Evolutionary conservation across 2,113 vertebrate genomes (phyloP), one percentile per base, ranked within the genome.

Genomic region (Gadus macrocephalus): DNA sequence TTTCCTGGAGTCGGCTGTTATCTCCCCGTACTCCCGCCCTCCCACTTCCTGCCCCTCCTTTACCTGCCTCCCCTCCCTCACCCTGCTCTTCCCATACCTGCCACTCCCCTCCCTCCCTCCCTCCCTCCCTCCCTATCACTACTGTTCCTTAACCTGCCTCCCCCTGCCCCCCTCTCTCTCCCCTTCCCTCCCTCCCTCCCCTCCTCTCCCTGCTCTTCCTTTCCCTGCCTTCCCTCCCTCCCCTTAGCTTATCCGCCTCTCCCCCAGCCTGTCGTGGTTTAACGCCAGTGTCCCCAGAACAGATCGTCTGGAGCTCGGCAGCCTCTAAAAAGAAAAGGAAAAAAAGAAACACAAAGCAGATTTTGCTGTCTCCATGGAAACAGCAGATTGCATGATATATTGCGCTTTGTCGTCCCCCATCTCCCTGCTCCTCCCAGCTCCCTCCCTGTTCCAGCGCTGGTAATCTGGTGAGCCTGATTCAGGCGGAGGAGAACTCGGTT

Each of bases 311-410:
- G 8, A n/a, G 55, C 55, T 16, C 4, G 55, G 5, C 15, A 0
- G 62, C 58, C 62, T n/a, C 73, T 76, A 66, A 53, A 68, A 49
- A 49, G 42, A 49, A 49, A 49, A 49, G 42, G 20, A 20, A 49
- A 49, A 49, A 49, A 49, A 14, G 42, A 49, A 49, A 83, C 82
- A 83, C 73, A 68, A 78, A 86, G 69, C 76, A 83, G 75, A 80
- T 84, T 78, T 81, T 73, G 62, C 68, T 20, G 82, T 90, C 22
- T 35, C 87, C 74, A 84, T 86, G 85, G 86, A 85, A 87, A 89
- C 85, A 81, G 59, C 66, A 77, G 78, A 80, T 84, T 77, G 75
- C 71, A 83, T 77, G 73, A 78, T 53, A 68, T 69, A 65, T 74
- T 74, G 68, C 70, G 76, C 70, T 78, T 82, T 73, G 58, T 70